phyloP scores from a whole-genome alignment of 2,888 invertebrate species.

The Aleiodes alternator region DNA sequence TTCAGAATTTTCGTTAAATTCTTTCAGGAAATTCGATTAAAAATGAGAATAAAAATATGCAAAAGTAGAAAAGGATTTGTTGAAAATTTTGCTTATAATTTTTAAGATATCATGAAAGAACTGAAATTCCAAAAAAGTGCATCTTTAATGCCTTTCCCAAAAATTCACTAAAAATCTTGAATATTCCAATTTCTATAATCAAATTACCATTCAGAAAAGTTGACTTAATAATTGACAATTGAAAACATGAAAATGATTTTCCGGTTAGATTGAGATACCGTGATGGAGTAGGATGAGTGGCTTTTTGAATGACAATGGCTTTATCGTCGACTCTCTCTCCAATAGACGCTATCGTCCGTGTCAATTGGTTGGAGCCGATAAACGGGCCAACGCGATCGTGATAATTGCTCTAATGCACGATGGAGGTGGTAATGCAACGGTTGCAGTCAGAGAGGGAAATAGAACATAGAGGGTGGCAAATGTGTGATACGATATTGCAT shows the following conservation, averaged over 20 bases:
- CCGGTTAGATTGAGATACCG: slow-evolving; percentile 18
- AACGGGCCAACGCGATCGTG: slow-evolving; percentile 61
- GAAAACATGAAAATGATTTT: slow-evolving; percentile 39
- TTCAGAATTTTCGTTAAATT: too few species aligned
- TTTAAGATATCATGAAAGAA: too few species aligned
- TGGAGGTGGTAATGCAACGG: slow-evolving; percentile 61
- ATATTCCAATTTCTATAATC: neutral
- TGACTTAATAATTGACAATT: slow-evolving; percentile 2
- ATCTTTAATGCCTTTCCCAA: too few species aligned
- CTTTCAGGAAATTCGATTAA: too few species aligned
- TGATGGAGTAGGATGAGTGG: neutral
- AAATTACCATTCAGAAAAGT: neutral
- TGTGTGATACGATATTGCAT: slow-evolving; percentile 19
- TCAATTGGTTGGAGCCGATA: slow-evolving; percentile 68
- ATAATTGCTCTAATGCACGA: slow-evolving; percentile 69
- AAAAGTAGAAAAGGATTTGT: too few species aligned
- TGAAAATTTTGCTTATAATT: too few species aligned
- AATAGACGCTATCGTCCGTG: slow-evolving; percentile 48
- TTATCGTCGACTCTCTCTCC: slow-evolving; percentile 43
- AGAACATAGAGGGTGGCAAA: slow-evolving; percentile 20
- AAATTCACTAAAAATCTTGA: too few species aligned
- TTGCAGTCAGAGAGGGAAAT: slow-evolving; percentile 36
- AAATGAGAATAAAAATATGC: too few species aligned
- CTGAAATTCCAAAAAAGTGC: too few species aligned
- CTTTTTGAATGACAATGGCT: slow-evolving; percentile 45